Percentiles rank a stretch among this genome's conserved stretches.
Conservation (phyloP, 2,113 vertebrate species). For the Psephotus haematonotus region DNA sequence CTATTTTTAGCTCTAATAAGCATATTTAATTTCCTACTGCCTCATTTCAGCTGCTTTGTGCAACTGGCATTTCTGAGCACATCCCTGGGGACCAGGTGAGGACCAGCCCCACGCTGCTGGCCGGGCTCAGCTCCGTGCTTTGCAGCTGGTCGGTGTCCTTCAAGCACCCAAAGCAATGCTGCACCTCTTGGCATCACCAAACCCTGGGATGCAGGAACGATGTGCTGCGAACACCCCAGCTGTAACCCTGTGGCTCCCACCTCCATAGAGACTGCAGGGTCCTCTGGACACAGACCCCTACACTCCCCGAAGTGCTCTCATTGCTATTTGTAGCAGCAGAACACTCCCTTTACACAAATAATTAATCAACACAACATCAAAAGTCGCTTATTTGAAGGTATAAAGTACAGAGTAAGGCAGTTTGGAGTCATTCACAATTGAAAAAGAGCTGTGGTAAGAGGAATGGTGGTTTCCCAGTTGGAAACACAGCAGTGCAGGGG, state of each 20-base stretch:
- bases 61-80: neutral
- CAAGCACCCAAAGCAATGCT: accelerated
- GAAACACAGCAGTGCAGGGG: accelerated
- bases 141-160: neutral
- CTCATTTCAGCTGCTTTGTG: neutral
- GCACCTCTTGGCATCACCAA: neutral
- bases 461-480: neutral
- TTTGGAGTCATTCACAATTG: neutral
- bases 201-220: accelerated
- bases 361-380: neutral
- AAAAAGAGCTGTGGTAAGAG: neutral
- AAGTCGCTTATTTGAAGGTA: neutral
- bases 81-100: neutral
- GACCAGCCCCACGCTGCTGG: neutral
- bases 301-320: neutral
- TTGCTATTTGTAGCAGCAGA: neutral
- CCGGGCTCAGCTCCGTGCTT: neutral
- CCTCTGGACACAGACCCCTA: neutral
- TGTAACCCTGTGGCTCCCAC: neutral
- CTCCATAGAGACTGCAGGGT: neutral
- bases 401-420: neutral
- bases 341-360: neutral
- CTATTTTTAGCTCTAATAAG: constrained; percentile 64
- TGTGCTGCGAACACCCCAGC: accelerated
- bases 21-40: constrained; percentile 58